Percentiles rank a stretch among this genome's conserved stretches.
Conservation (phyloP, 2,113 vertebrate genomes). For the Cygnus atratus region DNA sequence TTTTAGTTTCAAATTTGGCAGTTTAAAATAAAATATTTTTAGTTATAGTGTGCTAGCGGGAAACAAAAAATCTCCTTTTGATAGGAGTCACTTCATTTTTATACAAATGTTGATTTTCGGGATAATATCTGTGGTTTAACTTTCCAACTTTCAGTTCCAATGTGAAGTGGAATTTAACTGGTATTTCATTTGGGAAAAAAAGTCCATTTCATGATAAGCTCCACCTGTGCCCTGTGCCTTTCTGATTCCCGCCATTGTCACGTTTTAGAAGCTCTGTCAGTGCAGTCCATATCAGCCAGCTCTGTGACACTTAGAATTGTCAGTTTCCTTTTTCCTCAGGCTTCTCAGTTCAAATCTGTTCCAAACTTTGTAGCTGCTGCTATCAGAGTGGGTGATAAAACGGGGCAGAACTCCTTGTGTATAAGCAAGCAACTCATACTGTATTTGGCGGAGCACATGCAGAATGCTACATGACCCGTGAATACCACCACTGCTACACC, state of each 20-base stretch:
- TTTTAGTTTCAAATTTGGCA: not conserved
- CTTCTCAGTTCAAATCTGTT: not conserved
- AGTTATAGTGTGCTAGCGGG: not conserved
- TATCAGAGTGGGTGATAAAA: not conserved
- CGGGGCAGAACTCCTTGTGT: not conserved
- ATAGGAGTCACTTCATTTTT: not conserved
- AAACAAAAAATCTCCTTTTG: not conserved
- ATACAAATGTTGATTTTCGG: not conserved
- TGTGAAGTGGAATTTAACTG: not conserved
- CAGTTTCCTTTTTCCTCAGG: not conserved
- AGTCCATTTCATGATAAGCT: rapidly evolving
- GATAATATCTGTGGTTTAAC: not conserved
- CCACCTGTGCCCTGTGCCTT: not conserved
- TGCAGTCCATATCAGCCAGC: not conserved
- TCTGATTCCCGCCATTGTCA: not conserved
- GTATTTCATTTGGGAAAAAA: not conserved
- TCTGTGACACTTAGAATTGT: not conserved
- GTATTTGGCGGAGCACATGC: not conserved
- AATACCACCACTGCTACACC: not conserved
- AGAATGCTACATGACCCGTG: not conserved
- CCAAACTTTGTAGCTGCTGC: not conserved
- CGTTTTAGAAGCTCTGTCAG: not conserved
- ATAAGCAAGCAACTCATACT: not conserved
- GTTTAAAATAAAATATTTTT: not conserved
- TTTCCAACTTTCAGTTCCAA: not conserved